These are phyloP conservation scores for Hippopotamus amphibius DNA, from an alignment of 2,113 vertebrate species.

Conservation along the genomic window DNA sequence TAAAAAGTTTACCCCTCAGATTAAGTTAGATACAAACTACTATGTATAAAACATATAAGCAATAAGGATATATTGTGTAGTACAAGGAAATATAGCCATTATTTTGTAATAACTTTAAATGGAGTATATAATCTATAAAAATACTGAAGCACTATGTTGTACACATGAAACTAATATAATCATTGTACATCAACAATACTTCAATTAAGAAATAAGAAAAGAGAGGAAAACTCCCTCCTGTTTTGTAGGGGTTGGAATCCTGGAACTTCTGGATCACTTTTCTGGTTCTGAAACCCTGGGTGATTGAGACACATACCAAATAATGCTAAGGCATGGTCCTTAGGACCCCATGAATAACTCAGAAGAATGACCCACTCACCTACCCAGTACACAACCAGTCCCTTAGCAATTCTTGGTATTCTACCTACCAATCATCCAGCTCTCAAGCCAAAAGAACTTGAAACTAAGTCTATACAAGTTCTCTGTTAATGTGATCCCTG, in stretches of 20 bases:
- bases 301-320: neutral
- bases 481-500: slow-evolving; percentile 3
- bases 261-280: neutral
- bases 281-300: neutral
- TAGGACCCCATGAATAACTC: neutral
- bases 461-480: neutral
- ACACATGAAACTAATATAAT: too few relatives aligned
- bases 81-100: too few relatives aligned
- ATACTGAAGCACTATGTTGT: too few relatives aligned
- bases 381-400: neutral
- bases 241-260: neutral
- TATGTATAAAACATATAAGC: too few relatives aligned
- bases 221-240: neutral
- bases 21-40: too few relatives aligned
- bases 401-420: neutral
- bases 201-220: too few relatives aligned
- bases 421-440: neutral
- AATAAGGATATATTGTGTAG: too few relatives aligned
- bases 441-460: neutral
- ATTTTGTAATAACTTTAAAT: too few relatives aligned
- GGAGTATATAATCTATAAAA: too few relatives aligned
- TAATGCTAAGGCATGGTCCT: neutral
- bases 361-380: neutral
- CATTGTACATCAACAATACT: too few relatives aligned
- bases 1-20: neutral